phyloP scores from a whole-genome alignment of 1,140 invertebrate species.

The Halyomorpha halys region DNA sequence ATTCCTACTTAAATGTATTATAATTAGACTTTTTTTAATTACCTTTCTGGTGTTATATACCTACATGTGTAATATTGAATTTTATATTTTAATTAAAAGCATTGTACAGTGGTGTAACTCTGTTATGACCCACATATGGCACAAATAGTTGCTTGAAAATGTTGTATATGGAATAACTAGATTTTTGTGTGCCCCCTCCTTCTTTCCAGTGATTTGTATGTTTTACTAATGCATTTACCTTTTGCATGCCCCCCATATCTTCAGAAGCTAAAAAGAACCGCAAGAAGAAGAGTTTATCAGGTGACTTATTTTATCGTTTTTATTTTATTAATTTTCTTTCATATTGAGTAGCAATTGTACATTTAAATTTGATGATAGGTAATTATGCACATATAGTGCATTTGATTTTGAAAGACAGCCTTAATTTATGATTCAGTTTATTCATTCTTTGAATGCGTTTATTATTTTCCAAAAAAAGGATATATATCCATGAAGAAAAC shows the following conservation, averaged over 20 bases:
- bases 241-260: conserved; percentile 35
- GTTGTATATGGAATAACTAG: conserved; percentile 13
- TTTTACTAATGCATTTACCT: conserved; percentile 34
- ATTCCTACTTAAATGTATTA: no score
- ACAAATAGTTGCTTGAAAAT: conserved; percentile 22
- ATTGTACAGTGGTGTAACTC: conserved; percentile 7
- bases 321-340: conserved; percentile 4
- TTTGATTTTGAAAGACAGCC: neutral
- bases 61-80: neutral
- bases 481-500: no score
- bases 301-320: conserved; percentile 43
- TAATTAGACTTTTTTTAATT: no score
- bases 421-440: no score
- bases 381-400: neutral
- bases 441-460: no score
- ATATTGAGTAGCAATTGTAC: conserved; percentile 24
- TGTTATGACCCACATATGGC: conserved; percentile 8
- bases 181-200: conserved; percentile 22
- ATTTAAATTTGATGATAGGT: neutral
- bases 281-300: conserved; percentile 77
- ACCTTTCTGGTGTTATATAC: no score
- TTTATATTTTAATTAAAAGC: neutral
- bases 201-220: conserved; percentile 26
- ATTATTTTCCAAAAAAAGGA: no score
- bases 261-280: conserved; percentile 86